Conservation (phyloP, 1,140 invertebrate genomes). For the Microplitis mediator region DNA sequence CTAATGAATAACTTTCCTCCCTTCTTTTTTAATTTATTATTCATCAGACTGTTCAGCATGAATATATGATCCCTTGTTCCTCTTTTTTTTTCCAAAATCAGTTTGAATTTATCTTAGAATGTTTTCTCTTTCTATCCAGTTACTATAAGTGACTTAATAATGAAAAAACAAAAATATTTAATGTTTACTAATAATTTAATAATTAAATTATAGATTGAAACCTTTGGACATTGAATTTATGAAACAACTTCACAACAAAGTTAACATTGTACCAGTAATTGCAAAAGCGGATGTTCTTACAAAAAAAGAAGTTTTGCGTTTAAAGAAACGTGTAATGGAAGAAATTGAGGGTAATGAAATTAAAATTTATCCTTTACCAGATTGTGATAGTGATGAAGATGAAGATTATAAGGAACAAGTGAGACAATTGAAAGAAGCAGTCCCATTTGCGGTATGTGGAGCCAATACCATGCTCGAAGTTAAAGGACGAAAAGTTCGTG, state of each 20-base stretch:
- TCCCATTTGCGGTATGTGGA: slow-evolving; percentile 99
- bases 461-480: slow-evolving; percentile 92
- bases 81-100: neutral
- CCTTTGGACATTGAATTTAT: slow-evolving; percentile 97
- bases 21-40: no score
- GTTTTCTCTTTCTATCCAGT: neutral
- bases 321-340: slow-evolving; percentile 87
- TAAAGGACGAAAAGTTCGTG: slow-evolving; percentile 85
- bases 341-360: slow-evolving; percentile 84
- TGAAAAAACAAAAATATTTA: no score
- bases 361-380: slow-evolving; percentile 95
- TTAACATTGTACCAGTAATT: slow-evolving; percentile 98
- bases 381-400: slow-evolving; percentile 94
- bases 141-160: neutral
- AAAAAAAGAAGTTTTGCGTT: slow-evolving; percentile 87
- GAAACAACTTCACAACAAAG: slow-evolving; percentile 97
- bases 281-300: slow-evolving; percentile 98
- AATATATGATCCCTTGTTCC: no score
- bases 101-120: neutral
- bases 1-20: no score
- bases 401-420: slow-evolving; percentile 94
- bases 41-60: no score
- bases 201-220: slow-evolving; percentile 67
- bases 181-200: slow-evolving; percentile 30
- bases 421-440: slow-evolving; percentile 87